Base-by-base conservation (phyloP, 2,113 vertebrate genomes). In the Dryoscopus gambensis region DNA sequence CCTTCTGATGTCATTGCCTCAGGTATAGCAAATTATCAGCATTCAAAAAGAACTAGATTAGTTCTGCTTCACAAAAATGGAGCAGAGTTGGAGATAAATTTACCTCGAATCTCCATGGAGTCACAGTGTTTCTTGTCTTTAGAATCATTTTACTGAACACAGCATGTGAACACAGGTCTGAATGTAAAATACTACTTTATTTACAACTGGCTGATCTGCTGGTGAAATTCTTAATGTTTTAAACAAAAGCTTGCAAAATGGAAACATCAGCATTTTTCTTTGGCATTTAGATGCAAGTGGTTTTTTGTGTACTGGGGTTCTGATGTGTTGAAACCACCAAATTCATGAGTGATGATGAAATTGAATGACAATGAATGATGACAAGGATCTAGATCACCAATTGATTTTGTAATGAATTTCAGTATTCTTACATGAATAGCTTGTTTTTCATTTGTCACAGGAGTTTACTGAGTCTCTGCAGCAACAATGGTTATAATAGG, bases 1-100 rank as follows among this genome's bases (percentile, higher is more conserved):
- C 87, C 97, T 99, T 68, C 98, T 99, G 79, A 97, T 97, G 89
- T 99, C 98, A 9, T 96, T 99, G 70, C 96, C 97, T 84, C 98
- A 99, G 98, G 99, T 99, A 98, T 3, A 84, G 31, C 31, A 76
- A 84, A 64, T 62, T 24, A 6, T 22, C 57, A 46, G 1, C 0
- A 0, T 33, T 46, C 14, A 83, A 57, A 67, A 87, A 35, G 4
- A 79, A 33, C 25, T 13, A 27, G 13, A 53, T 44, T 14, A 23
- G 31, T 22, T 83, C 35, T 84, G 24, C 33, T 57, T 93, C 39
- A 65, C 6, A 28, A 44, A 87, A 84, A 37, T 35, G 7, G 12
- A 91, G 50, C 16, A 56, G n/a, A 59, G 39, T 16, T 83, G 52
- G 87, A 88, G 55, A 46, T 18, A 52, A 50, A 39, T 62, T 92